Conservation (phyloP, 2,113 vertebrate genomes). For the Forbesichthys papilliferus region DNA sequence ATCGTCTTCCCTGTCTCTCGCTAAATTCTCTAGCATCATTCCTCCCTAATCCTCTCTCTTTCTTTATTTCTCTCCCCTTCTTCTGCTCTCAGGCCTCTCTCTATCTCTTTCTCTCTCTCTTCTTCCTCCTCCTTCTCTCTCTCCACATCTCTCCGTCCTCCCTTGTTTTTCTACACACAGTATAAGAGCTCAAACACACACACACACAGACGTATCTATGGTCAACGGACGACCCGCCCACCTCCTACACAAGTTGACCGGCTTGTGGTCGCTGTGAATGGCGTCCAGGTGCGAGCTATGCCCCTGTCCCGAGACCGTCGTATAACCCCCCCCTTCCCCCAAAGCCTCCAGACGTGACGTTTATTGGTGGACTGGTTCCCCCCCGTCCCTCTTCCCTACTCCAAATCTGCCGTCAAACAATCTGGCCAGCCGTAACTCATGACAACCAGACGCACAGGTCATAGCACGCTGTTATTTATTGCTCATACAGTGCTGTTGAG, state of each 20-base stretch:
- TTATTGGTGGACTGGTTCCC: constrained; percentile 47
- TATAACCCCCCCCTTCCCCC: constrained; percentile 17
- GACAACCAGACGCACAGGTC: constrained; percentile 8
- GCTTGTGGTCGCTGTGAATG: constrained; percentile 37
- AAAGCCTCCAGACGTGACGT: constrained; percentile 26
- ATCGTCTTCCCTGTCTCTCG: too few species aligned
- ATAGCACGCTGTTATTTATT: constrained; percentile 20
- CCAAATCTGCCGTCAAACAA: constrained; percentile 23
- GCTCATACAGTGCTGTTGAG: constrained; percentile 19
- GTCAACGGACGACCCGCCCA: not conserved
- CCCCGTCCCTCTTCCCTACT: constrained; percentile 15
- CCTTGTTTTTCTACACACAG: not conserved
- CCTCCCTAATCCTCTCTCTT: too few species aligned
- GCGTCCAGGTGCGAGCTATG: constrained; percentile 43
- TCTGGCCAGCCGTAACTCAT: constrained; percentile 30
- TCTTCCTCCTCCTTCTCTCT: too few species aligned
- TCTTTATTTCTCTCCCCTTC: too few species aligned
- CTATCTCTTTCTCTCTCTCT: too few species aligned
- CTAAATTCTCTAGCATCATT: too few species aligned
- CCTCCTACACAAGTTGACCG: not conserved
- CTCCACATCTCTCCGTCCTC: too few species aligned
- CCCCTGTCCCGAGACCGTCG: constrained; percentile 30
- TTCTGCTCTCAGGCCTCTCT: too few species aligned
- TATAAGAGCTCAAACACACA: not conserved
- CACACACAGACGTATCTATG: not conserved